Evolutionary conservation across 2,888 invertebrate genomes (phyloP).

Genomic region (Lasioglossum zephyrum): DNA sequence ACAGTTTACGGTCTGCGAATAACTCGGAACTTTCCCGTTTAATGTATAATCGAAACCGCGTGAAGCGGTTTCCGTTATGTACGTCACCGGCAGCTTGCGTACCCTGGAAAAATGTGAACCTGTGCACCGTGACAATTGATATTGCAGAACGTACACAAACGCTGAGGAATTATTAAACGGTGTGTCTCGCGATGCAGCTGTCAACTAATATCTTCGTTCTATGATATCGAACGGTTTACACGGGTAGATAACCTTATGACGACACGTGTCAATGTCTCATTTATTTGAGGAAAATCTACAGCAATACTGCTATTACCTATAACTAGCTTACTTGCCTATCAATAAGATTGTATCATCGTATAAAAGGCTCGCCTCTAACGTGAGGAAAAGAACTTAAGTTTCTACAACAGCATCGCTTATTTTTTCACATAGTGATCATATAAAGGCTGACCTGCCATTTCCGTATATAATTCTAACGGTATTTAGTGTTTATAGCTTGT

Average conservation of each 20-base stretch:
- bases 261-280: conserved; percentile 11
- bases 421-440: not conserved
- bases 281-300: conserved; percentile 9
- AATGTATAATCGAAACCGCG: not conserved
- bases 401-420: not conserved
- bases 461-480: too few relatives aligned
- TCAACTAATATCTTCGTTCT: conserved; percentile 13
- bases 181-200: conserved; percentile 34
- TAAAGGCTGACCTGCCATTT: too few relatives aligned
- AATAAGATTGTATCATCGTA: not conserved
- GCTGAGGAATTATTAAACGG: conserved; percentile 62
- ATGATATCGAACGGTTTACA: conserved; percentile 61
- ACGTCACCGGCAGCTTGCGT: conserved; percentile 38
- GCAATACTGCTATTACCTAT: not conserved
- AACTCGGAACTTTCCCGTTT: conserved; percentile 2
- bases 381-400: not conserved
- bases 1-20: not conserved
- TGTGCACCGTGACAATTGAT: conserved; percentile 43
- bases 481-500: too few relatives aligned
- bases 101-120: conserved; percentile 53
- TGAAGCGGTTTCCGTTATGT: not conserved
- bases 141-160: conserved; percentile 42
- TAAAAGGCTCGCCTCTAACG: not conserved
- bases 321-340: not conserved
- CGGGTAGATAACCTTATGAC: conserved; percentile 66